Evolutionary conservation across 2,888 invertebrate species (phyloP).

Genomic region (Thysanoteuthis rhombus): DNA sequence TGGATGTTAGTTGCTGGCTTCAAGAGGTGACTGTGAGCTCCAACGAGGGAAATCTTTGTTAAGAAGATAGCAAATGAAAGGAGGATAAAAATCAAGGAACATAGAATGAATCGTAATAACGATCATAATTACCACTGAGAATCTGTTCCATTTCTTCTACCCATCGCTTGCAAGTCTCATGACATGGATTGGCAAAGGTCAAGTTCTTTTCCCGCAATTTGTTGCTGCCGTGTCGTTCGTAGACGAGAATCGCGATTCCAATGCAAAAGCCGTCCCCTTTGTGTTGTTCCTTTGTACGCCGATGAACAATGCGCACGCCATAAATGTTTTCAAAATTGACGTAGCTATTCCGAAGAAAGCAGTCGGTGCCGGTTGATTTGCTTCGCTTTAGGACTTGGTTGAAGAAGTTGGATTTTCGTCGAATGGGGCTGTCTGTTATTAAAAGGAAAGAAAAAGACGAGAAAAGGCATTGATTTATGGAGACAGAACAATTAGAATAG

Average conservation of each 20-base stretch:
- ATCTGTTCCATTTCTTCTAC: constrained; percentile 44
- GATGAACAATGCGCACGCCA: constrained; percentile 1
- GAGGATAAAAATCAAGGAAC: not conserved
- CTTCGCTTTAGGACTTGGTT: not conserved
- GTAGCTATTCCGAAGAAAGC: not conserved
- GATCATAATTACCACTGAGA: constrained; percentile 42
- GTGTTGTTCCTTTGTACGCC: not conserved
- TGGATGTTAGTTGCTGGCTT: too few species aligned
- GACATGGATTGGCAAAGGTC: constrained; percentile 58
- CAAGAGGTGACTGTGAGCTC: too few species aligned
- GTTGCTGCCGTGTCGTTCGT: constrained; percentile 36
- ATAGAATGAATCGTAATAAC: not conserved
- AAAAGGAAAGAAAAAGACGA: not conserved
- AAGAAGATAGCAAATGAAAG: not conserved
- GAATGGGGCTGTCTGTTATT: constrained; percentile 13
- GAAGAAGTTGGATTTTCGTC: constrained; percentile 14
- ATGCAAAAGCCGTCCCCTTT: constrained; percentile 20
- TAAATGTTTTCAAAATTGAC: constrained; percentile 22
- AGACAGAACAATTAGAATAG: too few species aligned
- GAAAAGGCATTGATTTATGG: too few species aligned
- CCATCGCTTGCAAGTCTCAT: constrained; percentile 51
- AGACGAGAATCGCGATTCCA: not conserved
- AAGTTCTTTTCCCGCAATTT: constrained; percentile 45
- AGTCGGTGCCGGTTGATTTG: not conserved
- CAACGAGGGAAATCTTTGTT: not conserved